Base-by-base conservation (phyloP, 2,888 invertebrate genomes). In the Ecdyonurus torrentis region DNA sequence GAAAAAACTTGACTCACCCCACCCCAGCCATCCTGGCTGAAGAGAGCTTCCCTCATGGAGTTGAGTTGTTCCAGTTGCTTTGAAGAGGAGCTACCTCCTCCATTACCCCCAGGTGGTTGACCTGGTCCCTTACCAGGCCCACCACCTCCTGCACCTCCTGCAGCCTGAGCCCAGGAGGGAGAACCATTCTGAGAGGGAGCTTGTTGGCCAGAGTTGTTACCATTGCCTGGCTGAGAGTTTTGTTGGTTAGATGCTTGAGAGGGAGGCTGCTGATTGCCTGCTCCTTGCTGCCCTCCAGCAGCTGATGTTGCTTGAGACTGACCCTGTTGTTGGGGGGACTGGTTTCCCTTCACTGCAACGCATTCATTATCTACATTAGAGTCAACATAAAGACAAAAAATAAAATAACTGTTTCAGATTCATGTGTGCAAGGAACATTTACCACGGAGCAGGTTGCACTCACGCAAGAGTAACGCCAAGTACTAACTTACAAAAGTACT, bases 21-120 rank as follows among this genome's bases (percentile, higher is more conserved):
- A 67, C 93, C 92, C 94, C 93, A 93, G 68, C 93, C 93, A 74
- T 94, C 93, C 73, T 89, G 89, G 74, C 91, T 89, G 74, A 89
- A 92, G 65, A 93, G 82, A 61, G 91, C 90, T 75, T 93, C 92
- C 66, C 92, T 82, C 90, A 93, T 91, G 65, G 86, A 89, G 75
- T 88, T 91, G 67, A 92, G 81, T 76, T 91, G 91, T 77, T 92
- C 91, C 68, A 92, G 82, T 74, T 87, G 86, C 71, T 85, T 83
- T 65, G 87, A 83, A 69, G 82, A 84, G 59, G 81, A 74, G 19
- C 63, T 61, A 2, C 60, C 55, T 60, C 65, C 63, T 25, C 64
- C 63, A 61, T 62, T 60, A 3, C 62, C 59, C 23, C 60, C 64
- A 7, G 63, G 25, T 37, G 55, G 55, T 22, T 7, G 15, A 37